phyloP scores from a whole-genome alignment of 2,888 invertebrate species.

The Eledona agricola region DNA sequence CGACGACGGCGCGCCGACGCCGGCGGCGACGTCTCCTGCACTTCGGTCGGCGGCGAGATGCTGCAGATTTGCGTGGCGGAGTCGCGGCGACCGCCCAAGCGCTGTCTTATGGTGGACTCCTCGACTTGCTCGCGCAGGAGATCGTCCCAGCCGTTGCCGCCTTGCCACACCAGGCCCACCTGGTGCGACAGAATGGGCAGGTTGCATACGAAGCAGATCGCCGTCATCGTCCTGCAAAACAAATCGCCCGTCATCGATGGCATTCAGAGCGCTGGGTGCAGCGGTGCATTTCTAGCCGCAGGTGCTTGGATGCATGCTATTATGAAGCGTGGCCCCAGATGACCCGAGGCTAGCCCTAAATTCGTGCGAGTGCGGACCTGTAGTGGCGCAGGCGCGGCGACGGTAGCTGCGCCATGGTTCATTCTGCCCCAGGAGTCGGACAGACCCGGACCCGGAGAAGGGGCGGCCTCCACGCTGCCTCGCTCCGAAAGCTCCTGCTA shows the following conservation, averaged over 20 bases:
- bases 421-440: conserved; percentile 55
- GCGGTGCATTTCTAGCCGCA: conserved; percentile 44
- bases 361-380: conserved; percentile 58
- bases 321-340: conserved; percentile 39
- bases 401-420: conserved; percentile 63
- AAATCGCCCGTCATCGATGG: too few relatives aligned
- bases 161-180: conserved; percentile 93
- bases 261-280: conserved; percentile 28
- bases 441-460: conserved; percentile 48
- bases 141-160: conserved; percentile 95
- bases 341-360: conserved; percentile 40
- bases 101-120: conserved; percentile 84
- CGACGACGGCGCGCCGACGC: conserved; percentile 74
- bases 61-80: conserved; percentile 91
- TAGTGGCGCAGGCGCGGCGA: conserved; percentile 64
- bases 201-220: conserved; percentile 96
- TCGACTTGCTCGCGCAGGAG: conserved; percentile 86
- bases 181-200: conserved; percentile 94
- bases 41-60: conserved; percentile 80
- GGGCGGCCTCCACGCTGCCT: conserved; percentile 57
- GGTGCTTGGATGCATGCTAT: conserved; percentile 36
- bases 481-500: conserved; percentile 52
- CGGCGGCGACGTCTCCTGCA: conserved; percentile 76
- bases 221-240: conserved; percentile 84
- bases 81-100: conserved; percentile 85